Conservation (phyloP, 2,888 invertebrate genomes). For the Junonia oenone region DNA sequence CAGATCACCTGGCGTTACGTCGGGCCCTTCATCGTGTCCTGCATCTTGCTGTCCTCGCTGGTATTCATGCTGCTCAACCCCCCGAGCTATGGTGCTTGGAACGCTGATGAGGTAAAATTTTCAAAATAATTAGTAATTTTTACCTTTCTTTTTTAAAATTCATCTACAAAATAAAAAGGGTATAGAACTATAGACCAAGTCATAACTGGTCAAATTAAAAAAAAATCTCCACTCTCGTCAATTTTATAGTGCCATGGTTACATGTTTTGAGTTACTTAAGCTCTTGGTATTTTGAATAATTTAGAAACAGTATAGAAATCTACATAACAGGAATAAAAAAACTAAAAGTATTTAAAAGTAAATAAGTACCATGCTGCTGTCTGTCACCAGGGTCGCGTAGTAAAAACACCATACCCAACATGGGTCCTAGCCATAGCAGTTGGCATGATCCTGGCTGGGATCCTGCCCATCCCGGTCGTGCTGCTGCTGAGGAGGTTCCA, state of each 20-base stretch:
- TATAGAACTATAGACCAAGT: too few species aligned
- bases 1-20: conserved; percentile 94
- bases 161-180: too few species aligned
- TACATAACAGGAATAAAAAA: too few species aligned
- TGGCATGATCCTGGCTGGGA: conserved; percentile 87
- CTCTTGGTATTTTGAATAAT: too few species aligned
- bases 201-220: too few species aligned
- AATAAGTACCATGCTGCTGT: background rate
- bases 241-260: too few species aligned
- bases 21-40: conserved; percentile 89
- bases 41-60: conserved; percentile 88
- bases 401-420: conserved; percentile 84
- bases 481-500: conserved; percentile 93
- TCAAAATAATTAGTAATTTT: too few species aligned
- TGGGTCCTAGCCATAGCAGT: conserved; percentile 90
- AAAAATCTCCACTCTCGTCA: too few species aligned
- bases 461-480: conserved; percentile 92
- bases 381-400: conserved; percentile 82
- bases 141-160: too few species aligned
- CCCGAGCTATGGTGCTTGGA: conserved; percentile 91
- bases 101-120: conserved; percentile 81
- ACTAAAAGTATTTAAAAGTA: too few species aligned
- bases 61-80: conserved; percentile 88
- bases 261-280: too few species aligned
- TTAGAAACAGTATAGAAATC: too few species aligned